phyloP scores from a whole-genome alignment of 2,888 invertebrate genomes.

The Coronaproctus castanopsis region DNA sequence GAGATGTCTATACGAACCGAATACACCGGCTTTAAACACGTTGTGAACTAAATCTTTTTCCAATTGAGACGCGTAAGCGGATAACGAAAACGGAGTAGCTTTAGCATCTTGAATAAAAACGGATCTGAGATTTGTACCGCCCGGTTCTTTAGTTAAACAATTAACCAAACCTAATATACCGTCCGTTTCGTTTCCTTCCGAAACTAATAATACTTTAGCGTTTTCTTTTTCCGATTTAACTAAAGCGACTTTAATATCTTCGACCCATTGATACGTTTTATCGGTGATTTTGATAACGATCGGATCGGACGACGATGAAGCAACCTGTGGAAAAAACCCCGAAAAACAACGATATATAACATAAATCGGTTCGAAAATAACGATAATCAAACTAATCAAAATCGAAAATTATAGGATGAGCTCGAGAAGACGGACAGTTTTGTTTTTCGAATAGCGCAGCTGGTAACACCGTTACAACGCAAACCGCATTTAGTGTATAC shows the following conservation, averaged over 20 bases:
- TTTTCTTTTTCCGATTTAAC: constrained; percentile 39
- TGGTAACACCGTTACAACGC: too few relatives aligned
- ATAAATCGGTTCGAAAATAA: too few relatives aligned
- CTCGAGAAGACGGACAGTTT: too few relatives aligned
- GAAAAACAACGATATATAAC: too few relatives aligned
- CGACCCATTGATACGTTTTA: constrained; percentile 58
- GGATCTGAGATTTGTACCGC: constrained; percentile 42
- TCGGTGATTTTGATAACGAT: constrained; percentile 46
- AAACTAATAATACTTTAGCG: constrained; percentile 41
- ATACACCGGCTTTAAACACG: constrained; percentile 48
- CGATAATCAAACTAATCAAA: too few relatives aligned
- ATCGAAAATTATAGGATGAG: too few relatives aligned
- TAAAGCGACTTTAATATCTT: constrained; percentile 52
- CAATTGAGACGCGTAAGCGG: constrained; percentile 39
- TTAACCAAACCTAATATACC: constrained; percentile 77
- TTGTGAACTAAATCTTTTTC: constrained; percentile 65
- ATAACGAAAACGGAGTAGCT: constrained; percentile 37
- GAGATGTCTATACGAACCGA: constrained; percentile 77
- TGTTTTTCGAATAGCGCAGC: too few relatives aligned
- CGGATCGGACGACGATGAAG: constrained; percentile 24
- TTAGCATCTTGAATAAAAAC: constrained; percentile 45
- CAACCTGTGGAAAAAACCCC: constrained; percentile 11
- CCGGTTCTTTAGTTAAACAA: constrained; percentile 73
- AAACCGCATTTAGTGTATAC: too few relatives aligned
- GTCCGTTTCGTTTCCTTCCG: constrained; percentile 41